Conservation (phyloP, 2,113 vertebrate genomes). For the Podarcis cretensis region DNA sequence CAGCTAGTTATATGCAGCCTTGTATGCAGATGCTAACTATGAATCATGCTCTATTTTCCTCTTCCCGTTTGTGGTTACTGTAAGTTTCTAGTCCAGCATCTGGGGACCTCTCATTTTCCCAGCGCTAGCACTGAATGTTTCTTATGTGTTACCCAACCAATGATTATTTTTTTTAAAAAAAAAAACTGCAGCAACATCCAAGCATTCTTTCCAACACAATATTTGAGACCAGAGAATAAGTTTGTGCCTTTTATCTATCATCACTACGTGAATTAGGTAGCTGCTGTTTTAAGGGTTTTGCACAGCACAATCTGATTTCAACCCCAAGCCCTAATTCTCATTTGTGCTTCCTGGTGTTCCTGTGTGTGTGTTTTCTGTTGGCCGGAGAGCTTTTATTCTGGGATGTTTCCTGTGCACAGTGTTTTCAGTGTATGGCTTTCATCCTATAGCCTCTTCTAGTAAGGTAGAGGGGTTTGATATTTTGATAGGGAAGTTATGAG, state of each 20-base stretch:
- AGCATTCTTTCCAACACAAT: background rate
- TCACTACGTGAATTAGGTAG: background rate
- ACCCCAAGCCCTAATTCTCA: background rate
- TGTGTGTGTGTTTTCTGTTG: background rate
- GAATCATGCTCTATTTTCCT: background rate
- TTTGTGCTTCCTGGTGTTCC: background rate
- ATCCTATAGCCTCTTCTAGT: background rate
- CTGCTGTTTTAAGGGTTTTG: background rate
- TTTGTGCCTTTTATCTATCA: background rate
- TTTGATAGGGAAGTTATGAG: background rate
- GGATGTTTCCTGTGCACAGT: background rate
- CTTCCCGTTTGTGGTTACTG: background rate
- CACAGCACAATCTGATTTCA: background rate
- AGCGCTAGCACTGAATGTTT: background rate
- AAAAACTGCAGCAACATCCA: background rate
- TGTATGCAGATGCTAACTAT: background rate
- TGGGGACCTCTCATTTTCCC: background rate
- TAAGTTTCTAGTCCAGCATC: background rate
- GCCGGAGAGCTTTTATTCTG: background rate
- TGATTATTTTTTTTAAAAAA: background rate
- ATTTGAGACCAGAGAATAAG: background rate
- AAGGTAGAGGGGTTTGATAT: background rate
- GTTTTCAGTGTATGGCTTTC: background rate
- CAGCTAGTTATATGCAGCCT: background rate
- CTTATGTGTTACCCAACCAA: background rate